phyloP scores from a whole-genome alignment of 1,140 invertebrate species.

The Drosophila sp. region DNA sequence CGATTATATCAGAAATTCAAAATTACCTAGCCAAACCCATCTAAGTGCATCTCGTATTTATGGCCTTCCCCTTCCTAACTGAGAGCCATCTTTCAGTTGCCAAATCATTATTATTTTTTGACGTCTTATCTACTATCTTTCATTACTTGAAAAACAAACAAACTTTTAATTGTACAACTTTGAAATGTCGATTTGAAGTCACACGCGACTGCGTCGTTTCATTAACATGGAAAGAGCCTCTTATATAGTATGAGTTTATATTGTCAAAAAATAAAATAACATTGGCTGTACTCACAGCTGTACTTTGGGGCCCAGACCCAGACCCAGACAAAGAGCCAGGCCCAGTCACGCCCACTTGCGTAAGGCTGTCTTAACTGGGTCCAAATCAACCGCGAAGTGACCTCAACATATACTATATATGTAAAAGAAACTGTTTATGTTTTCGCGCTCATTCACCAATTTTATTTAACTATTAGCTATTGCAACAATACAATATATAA shows the following conservation, averaged over 20 bases:
- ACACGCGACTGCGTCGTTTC: conserved; percentile 69
- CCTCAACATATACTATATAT: conserved; percentile 51
- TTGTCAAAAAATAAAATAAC: conserved; percentile 20
- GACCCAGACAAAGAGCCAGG: conserved; percentile 23
- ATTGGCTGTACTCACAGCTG: conserved; percentile 27
- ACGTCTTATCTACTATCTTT: conserved; percentile 27
- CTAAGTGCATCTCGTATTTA: conserved; percentile 11
- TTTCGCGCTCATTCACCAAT: conserved; percentile 36
- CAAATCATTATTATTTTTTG: conserved; percentile 42
- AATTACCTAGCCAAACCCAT: conserved; percentile 1
- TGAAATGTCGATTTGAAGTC: conserved; percentile 59
- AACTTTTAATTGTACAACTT: conserved; percentile 65
- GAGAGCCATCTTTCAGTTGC: conserved; percentile 1
- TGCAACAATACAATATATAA: conserved; percentile 7
- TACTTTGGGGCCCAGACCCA: conserved; percentile 25
- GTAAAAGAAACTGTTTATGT: conserved; percentile 37
- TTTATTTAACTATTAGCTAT: conserved; percentile 27
- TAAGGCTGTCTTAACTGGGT: conserved; percentile 35
- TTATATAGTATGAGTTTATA: conserved; percentile 40
- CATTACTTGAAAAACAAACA: conserved; percentile 36
- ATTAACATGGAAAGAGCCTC: conserved; percentile 55
- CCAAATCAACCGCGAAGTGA: conserved; percentile 60
- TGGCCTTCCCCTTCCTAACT: neutral
- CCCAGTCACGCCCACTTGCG: conserved; percentile 51
- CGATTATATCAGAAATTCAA: conserved; percentile 3